Evolutionary conservation across 2,113 vertebrate genomes (phyloP).

Genomic region (Antigone vipio): DNA sequence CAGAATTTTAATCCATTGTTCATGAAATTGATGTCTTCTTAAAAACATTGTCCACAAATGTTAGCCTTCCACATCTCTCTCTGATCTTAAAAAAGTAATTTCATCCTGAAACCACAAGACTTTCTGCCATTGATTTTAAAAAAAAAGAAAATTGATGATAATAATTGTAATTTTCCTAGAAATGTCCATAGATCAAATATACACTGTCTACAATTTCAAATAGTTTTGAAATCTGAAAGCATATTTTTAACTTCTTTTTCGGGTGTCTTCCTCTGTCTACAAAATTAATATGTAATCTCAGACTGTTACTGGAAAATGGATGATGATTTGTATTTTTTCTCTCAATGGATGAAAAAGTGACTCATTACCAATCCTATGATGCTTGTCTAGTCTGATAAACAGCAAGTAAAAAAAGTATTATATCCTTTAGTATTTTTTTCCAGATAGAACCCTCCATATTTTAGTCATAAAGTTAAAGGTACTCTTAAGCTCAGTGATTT

Average conservation of each 20-base stretch:
- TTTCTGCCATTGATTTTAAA: background rate
- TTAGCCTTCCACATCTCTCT: background rate
- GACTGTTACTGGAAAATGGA: background rate
- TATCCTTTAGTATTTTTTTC: background rate
- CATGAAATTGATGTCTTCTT: background rate
- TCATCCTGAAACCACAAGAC: background rate
- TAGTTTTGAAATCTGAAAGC: background rate
- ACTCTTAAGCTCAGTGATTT: background rate
- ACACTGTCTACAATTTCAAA: background rate
- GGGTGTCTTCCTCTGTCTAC: background rate
- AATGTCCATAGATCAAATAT: background rate
- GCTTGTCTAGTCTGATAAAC: background rate
- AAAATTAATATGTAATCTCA: background rate
- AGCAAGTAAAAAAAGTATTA: background rate
- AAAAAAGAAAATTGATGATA: background rate
- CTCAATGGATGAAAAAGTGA: background rate
- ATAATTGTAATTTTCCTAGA: background rate
- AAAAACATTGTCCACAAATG: background rate
- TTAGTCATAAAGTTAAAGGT: background rate
- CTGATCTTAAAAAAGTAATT: background rate
- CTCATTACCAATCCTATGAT: background rate
- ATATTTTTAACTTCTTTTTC: background rate
- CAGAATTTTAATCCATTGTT: background rate
- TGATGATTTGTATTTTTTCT: background rate
- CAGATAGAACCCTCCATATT: rapidly evolving